These are phyloP conservation scores for Cherax quadricarinatus DNA, from an alignment of 1,140 invertebrate genomes.

Conservation along the genomic window DNA sequence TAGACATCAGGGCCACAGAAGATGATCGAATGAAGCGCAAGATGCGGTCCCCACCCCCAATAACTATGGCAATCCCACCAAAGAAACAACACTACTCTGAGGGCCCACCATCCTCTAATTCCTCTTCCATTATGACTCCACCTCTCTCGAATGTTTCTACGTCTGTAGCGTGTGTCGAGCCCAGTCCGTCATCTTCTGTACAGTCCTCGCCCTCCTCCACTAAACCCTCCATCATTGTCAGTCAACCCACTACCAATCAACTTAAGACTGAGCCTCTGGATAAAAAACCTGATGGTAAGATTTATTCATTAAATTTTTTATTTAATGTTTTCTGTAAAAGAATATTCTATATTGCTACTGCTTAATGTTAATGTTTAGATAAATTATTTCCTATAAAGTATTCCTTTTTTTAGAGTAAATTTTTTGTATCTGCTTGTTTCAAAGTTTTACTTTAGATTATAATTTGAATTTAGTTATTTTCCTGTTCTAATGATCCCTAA, in stretches of 20 bases:
- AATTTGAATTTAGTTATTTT: conserved; percentile 20
- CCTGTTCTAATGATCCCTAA: neutral
- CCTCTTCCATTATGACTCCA: conserved; percentile 43
- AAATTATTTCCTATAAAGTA: conserved; percentile 15
- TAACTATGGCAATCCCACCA: conserved; percentile 52
- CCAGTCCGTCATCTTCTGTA: neutral
- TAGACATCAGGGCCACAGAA: conserved; percentile 32
- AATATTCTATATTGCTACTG: conserved; percentile 21
- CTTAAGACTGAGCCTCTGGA: conserved; percentile 47
- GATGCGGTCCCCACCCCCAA: conserved; percentile 61
- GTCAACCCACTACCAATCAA: conserved; percentile 35
- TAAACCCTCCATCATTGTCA: conserved; percentile 32
- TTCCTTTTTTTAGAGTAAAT: conserved; percentile 27
- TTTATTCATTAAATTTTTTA: neutral
- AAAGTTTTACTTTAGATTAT: conserved; percentile 11
- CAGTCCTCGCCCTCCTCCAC: neutral
- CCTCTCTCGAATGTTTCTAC: conserved; percentile 6
- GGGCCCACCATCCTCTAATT: conserved; percentile 13
- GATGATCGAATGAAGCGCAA: conserved; percentile 64
- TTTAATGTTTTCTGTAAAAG: conserved; percentile 20
- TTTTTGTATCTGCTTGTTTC: conserved; percentile 32
- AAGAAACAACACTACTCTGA: conserved; percentile 64
- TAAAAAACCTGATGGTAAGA: conserved; percentile 50
- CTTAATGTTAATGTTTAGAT: conserved; percentile 28
- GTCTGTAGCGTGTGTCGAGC: neutral